phyloP scores from a whole-genome alignment of 2,113 vertebrate genomes.

The Odocoileus hemionus region DNA sequence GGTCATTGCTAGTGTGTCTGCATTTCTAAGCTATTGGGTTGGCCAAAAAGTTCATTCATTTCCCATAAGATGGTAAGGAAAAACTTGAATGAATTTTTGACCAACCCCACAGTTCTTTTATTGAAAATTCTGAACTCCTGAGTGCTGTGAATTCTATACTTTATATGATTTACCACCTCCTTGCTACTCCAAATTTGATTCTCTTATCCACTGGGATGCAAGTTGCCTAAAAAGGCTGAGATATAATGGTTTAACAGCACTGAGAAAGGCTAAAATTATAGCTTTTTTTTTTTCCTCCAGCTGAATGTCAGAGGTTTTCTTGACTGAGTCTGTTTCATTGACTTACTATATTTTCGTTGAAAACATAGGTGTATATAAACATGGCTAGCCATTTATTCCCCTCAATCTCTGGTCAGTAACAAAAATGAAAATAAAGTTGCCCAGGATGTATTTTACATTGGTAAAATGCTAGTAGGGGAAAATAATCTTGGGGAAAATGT shows the following conservation, averaged over 20 bases:
- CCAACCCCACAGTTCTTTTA: background rate
- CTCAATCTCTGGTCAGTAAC: background rate
- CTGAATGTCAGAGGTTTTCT: background rate
- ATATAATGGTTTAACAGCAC: background rate
- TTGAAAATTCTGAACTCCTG: background rate
- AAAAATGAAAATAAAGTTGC: background rate
- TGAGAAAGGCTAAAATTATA: background rate
- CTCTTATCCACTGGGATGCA: background rate
- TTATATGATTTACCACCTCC: background rate
- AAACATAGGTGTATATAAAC: background rate
- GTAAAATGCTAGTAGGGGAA: background rate
- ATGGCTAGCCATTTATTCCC: background rate
- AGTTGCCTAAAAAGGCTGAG: background rate
- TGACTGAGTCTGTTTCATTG: background rate
- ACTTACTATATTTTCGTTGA: background rate
- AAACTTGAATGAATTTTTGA: background rate
- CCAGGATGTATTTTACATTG: background rate
- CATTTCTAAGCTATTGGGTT: background rate
- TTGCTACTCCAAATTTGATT: background rate
- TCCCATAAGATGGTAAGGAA: background rate
- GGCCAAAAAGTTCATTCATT: background rate
- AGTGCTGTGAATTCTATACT: background rate
- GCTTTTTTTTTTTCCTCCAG: background rate
- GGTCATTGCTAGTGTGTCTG: background rate
- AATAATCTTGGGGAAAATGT: background rate